phyloP scores from a whole-genome alignment of 2,888 invertebrate genomes.

The Phyllotreta cruciferae region DNA sequence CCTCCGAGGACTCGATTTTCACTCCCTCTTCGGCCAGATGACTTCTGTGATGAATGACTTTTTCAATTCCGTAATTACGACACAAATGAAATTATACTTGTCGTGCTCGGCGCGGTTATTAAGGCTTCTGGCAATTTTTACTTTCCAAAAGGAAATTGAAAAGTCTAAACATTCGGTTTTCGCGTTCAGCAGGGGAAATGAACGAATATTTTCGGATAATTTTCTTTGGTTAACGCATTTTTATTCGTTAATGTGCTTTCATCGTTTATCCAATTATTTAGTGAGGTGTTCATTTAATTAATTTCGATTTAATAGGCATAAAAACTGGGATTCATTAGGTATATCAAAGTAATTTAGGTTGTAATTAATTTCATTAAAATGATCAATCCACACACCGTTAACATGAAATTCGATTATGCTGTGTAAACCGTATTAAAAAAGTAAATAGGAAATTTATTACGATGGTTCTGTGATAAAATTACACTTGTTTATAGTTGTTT shows the following conservation, averaged over 20 bases:
- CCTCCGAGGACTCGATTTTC: constrained; percentile 51
- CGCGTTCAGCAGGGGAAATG: not conserved
- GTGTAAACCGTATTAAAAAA: no score
- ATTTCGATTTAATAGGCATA: no score
- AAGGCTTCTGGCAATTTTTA: constrained; percentile 22
- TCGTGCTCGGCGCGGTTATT: constrained; percentile 17
- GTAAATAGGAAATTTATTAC: no score
- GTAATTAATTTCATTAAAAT: no score
- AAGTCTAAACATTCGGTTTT: constrained; percentile 14
- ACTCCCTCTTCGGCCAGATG: constrained; percentile 57
- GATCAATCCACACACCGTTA: no score
- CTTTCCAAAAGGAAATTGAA: constrained; percentile 19
- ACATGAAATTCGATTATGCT: no score
- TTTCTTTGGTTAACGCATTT: constrained; percentile 2
- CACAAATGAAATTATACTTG: constrained; percentile 22
- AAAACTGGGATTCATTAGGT: no score
- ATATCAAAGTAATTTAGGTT: no score
- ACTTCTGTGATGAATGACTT: constrained; percentile 55
- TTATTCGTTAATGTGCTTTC: not conserved
- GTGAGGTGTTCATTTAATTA: no score
- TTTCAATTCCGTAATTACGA: constrained; percentile 38
- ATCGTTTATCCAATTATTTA: no score
- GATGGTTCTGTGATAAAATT: constrained; percentile 5
- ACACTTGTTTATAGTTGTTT: constrained; percentile 17
- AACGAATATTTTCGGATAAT: constrained; percentile 1